Evolutionary conservation across 2,888 invertebrate genomes (phyloP).

Genomic region (Pseudococcus jackbeardsleyi): DNA sequence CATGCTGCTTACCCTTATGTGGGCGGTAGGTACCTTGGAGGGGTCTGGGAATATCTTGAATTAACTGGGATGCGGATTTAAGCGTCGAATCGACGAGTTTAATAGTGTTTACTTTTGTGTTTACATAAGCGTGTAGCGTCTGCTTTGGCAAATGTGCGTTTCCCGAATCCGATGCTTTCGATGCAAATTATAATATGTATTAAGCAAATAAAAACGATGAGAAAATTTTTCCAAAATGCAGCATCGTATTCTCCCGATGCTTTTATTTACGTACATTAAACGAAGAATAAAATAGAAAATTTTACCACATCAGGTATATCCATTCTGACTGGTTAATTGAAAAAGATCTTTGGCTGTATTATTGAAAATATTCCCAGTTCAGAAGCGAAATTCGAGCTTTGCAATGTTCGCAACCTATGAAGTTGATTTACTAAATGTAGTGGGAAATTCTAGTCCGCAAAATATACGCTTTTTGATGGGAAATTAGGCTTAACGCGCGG

Average conservation of each 20-base stretch:
- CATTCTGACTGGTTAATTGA: background rate
- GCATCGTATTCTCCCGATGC: background rate
- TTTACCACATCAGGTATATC: background rate
- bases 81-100: slow-evolving; percentile 25
- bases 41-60: background rate
- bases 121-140: background rate
- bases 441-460: background rate
- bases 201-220: background rate
- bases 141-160: background rate
- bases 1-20: background rate
- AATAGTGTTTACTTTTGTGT: slow-evolving; percentile 9
- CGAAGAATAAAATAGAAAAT: background rate
- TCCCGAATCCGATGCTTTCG: background rate
- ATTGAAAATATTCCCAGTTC: background rate
- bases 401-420: background rate
- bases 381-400: background rate
- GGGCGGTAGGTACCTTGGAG: too few species aligned
- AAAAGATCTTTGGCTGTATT: background rate
- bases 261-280: background rate
- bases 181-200: slow-evolving; percentile 31
- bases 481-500: slow-evolving; percentile 8
- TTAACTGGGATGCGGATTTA: slow-evolving; percentile 29
- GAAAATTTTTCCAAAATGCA: background rate
- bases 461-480: slow-evolving; percentile 35
- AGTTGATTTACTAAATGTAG: background rate